Evolutionary conservation across 2,113 vertebrate genomes (phyloP).

Genomic region (Struthidea cinerea): DNA sequence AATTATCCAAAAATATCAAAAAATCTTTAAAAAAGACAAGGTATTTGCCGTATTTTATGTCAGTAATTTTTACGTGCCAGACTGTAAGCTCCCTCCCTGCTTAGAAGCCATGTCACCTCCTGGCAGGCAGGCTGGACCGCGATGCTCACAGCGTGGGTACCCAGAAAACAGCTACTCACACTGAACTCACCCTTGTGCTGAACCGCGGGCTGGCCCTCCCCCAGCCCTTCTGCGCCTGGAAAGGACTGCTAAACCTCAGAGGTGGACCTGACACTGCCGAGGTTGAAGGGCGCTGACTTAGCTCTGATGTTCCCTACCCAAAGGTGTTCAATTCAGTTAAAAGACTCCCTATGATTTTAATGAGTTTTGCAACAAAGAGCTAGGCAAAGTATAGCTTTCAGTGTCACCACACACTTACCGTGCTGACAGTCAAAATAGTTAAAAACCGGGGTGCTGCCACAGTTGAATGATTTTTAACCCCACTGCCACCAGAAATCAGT

Average conservation of each 20-base stretch:
- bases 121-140: neutral
- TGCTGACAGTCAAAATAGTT: neutral
- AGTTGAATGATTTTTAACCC: neutral
- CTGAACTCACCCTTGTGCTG: neutral
- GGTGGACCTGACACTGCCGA: fast-evolving
- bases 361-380: neutral
- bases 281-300: neutral
- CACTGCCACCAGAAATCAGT: neutral
- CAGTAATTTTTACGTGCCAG: neutral
- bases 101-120: neutral
- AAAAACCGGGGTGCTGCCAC: neutral
- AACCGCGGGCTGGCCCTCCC: neutral
- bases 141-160: neutral
- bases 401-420: neutral
- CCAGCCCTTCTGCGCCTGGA: neutral
- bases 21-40: neutral
- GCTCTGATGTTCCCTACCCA: neutral
- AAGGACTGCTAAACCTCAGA: neutral
- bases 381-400: neutral
- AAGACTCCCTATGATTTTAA: neutral
- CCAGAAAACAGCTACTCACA: neutral
- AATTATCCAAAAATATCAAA: neutral
- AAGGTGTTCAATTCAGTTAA: neutral
- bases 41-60: neutral
- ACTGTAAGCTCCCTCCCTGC: neutral